Percentiles rank a stretch among this genome's conserved stretches.
Evolutionary conservation across 1,140 invertebrate genomes (phyloP).

Genomic region (Acromyrmex echinatior): DNA sequence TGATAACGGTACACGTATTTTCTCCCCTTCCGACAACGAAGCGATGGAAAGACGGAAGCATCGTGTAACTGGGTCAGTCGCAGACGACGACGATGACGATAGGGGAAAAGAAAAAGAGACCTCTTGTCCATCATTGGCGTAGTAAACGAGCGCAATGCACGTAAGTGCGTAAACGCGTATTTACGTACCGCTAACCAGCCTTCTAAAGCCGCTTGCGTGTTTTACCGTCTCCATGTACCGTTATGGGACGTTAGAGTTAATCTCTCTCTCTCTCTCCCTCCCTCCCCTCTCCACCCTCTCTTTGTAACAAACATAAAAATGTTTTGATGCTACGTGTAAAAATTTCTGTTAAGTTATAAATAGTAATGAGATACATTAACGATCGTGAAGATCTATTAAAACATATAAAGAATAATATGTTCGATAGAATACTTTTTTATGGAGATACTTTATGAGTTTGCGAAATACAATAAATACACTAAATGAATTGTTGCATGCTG

Average conservation of each 20-base stretch:
- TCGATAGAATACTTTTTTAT: background rate
- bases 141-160: background rate
- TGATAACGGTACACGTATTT: constrained; percentile 22
- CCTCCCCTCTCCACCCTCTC: background rate
- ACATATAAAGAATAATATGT: background rate
- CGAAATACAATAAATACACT: background rate
- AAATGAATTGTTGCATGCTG: background rate
- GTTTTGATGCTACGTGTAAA: background rate
- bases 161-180: constrained; percentile 46
- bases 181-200: constrained; percentile 54
- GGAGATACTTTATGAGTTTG: background rate
- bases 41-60: constrained; percentile 29
- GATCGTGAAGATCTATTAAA: background rate
- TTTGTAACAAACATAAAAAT: background rate
- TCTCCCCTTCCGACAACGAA: constrained; percentile 8
- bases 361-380: background rate
- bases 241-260: constrained; percentile 28
- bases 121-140: constrained; percentile 1
- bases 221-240: constrained; percentile 53
- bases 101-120: constrained; percentile 35
- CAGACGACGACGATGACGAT: background rate
- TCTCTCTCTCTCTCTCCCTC: background rate
- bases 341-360: background rate
- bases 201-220: background rate
- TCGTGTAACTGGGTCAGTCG: constrained; percentile 26